phyloP scores from a whole-genome alignment of 2,113 vertebrate species.

The Oncorhynchus kisutch region DNA sequence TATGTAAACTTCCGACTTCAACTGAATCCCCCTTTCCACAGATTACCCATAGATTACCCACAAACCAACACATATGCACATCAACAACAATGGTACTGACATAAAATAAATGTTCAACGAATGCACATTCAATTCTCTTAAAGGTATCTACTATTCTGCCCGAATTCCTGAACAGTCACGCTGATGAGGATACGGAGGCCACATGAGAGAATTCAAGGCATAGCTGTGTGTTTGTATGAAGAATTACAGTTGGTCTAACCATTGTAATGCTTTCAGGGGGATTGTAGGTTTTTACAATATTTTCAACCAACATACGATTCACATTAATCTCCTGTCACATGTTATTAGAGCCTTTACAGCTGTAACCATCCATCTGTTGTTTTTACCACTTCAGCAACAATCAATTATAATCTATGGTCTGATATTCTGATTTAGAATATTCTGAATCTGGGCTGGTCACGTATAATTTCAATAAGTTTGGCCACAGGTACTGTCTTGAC shows the following conservation, averaged over 20 bases:
- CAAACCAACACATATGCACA: too few species aligned
- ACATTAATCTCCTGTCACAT: not conserved
- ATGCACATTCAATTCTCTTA: too few species aligned
- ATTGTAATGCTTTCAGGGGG: not conserved
- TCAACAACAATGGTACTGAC: too few species aligned
- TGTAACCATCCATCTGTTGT: too few species aligned
- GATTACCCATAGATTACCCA: too few species aligned
- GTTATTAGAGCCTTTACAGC: not conserved
- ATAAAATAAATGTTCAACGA: too few species aligned
- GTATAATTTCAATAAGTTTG: not conserved
- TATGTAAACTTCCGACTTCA: too few species aligned
- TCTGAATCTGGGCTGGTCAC: not conserved
- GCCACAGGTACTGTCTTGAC: not conserved
- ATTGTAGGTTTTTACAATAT: not conserved
- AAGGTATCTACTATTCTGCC: too few species aligned
- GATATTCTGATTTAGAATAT: not conserved
- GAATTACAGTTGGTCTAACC: not conserved
- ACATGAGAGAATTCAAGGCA: too few species aligned
- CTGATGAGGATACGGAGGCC: too few species aligned
- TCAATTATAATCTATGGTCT: not conserved
- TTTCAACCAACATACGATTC: not conserved
- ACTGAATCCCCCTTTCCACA: too few species aligned
- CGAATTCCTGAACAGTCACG: too few species aligned
- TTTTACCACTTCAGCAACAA: not conserved
- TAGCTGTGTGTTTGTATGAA: not conserved